A percentile compares a stretch with the other conserved stretches of the same genome.
These are phyloP conservation scores for Ostrea edulis DNA, from an alignment of 1,140 invertebrate genomes.

Conservation along the genomic window DNA sequence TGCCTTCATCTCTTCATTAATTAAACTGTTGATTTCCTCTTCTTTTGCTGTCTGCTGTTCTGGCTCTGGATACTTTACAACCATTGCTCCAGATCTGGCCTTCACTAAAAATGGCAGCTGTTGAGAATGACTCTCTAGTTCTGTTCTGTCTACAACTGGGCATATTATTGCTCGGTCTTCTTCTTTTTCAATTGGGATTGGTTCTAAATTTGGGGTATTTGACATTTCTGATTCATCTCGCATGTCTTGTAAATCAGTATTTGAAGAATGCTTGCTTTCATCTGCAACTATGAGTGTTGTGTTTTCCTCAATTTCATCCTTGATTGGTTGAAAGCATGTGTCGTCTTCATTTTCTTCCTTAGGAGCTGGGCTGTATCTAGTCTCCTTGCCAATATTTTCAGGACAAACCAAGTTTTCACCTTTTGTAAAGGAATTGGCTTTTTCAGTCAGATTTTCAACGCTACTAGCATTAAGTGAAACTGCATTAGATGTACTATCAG, in stretches of 20 bases:
- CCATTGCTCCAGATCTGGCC: constrained; percentile 28
- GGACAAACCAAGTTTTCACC: not conserved
- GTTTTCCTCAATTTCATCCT: not conserved
- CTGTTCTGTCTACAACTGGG: not conserved
- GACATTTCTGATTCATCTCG: constrained; percentile 30
- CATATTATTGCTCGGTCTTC: not conserved
- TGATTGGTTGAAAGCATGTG: not conserved
- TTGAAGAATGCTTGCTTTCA: not conserved
- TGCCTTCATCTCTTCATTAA: not conserved
- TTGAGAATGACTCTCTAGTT: not conserved
- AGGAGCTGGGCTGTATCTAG: not conserved
- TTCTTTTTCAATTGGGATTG: constrained; percentile 26
- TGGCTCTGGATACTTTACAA: constrained; percentile 37
- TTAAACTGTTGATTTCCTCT: not conserved
- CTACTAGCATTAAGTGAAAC: not conserved
- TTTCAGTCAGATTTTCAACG: not conserved
- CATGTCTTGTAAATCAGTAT: not conserved
- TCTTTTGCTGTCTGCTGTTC: not conserved
- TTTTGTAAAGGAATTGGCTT: not conserved
- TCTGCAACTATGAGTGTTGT: not conserved
- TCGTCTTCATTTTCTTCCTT: not conserved
- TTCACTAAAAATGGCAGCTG: not conserved
- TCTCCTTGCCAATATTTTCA: not conserved
- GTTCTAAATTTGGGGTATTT: not conserved
- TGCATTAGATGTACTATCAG: not conserved